Base-by-base conservation (phyloP, 2,888 invertebrate genomes). In the Lasioglossum leucozonium region DNA sequence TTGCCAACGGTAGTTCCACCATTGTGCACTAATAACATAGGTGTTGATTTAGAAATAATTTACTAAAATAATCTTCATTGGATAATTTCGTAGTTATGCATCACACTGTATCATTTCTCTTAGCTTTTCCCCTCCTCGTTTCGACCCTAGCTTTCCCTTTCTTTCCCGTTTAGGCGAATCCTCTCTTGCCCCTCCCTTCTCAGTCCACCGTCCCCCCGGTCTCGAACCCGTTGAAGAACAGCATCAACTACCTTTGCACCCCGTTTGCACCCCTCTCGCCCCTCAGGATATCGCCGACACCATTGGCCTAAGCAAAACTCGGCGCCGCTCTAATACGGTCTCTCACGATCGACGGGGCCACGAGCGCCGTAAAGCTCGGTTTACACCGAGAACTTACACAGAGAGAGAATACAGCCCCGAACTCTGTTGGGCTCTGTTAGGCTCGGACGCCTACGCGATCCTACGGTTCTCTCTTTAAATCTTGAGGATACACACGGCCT, bases 281-380 rank as follows among this genome's bases (percentile, higher is more conserved):
- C 72, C 76, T 26, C 77, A 34, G 55, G 80, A 51, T 51, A 51
- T 81, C 80, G 79, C 75, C 78, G 85, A 79, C 86, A 81, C 72
- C 82, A 51, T 71, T 72, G 78, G 80, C 65, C 82, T 82, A 91
- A 91, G 80, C 83, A 82, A 86, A 90, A 87, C 90, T 74, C 84
- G 84, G 87, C 80, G 89, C 87, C 62, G 87, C 85, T 90, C 89
- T 91, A 91, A 91, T 91, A 85, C 86, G 90, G 88, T 51, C 51
- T 51, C 51, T 90, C 87, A 91, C 90, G 91, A 92, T 91, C 90
- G 85, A 91, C 90, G 90, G 84, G 84, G 72, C 81, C 71, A 82
- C 71, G 85, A 83, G 77, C 74, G 87, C 85, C 87, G 90, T 92
- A 91, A 91, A 91, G 85, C 87, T 89, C 87, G 72, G 76, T 87